phyloP scores from a whole-genome alignment of 2,113 vertebrate genomes.

The Leucopsar rothschildi region DNA sequence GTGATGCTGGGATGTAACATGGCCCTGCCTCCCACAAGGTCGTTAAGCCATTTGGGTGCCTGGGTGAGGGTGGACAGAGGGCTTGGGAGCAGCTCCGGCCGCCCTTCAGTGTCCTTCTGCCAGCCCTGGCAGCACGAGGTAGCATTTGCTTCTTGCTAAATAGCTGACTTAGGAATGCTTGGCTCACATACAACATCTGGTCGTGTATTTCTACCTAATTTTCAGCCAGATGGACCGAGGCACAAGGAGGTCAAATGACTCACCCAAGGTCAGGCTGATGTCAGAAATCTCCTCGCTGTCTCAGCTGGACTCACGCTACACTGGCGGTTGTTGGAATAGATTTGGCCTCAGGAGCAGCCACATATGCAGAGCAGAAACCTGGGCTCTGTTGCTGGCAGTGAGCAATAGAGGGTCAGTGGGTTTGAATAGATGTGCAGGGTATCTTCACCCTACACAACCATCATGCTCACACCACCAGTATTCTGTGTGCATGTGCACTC shows the following conservation, averaged over 20 bases:
- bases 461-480: fast-evolving
- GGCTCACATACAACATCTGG: constrained; percentile 50
- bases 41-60: not conserved
- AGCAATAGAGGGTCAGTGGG: not conserved
- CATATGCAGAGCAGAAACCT: not conserved
- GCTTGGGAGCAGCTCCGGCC: fast-evolving
- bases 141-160: constrained; percentile 11
- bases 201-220: constrained; percentile 27
- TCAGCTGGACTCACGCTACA: fast-evolving
- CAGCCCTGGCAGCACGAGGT: not conserved
- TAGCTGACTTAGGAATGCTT: constrained; percentile 39
- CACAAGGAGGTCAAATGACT: constrained; percentile 44
- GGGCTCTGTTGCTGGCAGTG: not conserved
- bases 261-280: constrained; percentile 42
- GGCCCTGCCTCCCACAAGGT: not conserved
- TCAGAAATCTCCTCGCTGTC: not conserved
- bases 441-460: not conserved
- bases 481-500: fast-evolving
- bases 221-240: constrained; percentile 47
- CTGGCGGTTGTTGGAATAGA: not conserved
- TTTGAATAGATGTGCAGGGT: fast-evolving
- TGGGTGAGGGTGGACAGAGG: not conserved
- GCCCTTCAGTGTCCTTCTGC: not conserved
- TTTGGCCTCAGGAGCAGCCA: not conserved
- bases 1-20: not conserved